Percentiles rank a stretch among this genome's conserved stretches.
phyloP scores from a whole-genome alignment of 2,113 vertebrate species.

The Gambusia affinis region DNA sequence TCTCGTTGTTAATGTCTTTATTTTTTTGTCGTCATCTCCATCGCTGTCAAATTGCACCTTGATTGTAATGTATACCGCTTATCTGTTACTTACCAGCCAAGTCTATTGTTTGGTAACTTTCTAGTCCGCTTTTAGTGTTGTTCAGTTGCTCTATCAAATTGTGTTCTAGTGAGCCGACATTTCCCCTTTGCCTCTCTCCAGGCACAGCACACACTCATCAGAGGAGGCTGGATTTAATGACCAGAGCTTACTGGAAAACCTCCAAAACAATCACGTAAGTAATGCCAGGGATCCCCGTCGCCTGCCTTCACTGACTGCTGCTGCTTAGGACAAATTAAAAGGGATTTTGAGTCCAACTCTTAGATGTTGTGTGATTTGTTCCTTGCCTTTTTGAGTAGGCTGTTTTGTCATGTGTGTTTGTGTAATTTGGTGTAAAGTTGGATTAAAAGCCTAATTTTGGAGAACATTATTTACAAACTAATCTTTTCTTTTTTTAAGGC shows the following conservation, averaged over 20 bases:
- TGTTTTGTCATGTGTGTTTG: not conserved
- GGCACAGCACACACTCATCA: slow-evolving; percentile 85
- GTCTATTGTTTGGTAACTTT: not conserved
- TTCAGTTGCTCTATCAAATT: not conserved
- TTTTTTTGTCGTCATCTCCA: not conserved
- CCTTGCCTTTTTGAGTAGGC: slow-evolving; percentile 1
- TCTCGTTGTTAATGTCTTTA: not conserved
- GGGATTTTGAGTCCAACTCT: slow-evolving; percentile 31
- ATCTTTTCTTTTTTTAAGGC: no score
- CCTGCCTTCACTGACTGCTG: slow-evolving; percentile 5
- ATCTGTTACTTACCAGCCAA: not conserved
- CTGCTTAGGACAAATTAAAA: slow-evolving; percentile 38
- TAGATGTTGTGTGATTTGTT: slow-evolving; percentile 14
- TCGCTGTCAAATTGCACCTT: not conserved
- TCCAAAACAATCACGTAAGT: slow-evolving; percentile 97
- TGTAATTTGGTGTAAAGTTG: not conserved
- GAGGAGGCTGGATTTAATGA: slow-evolving; percentile 92
- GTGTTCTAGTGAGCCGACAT: slow-evolving; percentile 38
- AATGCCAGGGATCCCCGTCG: slow-evolving; percentile 33
- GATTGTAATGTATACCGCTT: not conserved
- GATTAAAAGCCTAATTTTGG: no score
- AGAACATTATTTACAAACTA: no score
- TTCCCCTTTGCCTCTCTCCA: slow-evolving; percentile 69
- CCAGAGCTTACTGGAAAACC: slow-evolving; percentile 92
- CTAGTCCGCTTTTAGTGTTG: not conserved